Evolutionary conservation across 2,797 vertebrate species (phyloP).

Genomic region (Loriculus beryllinus): DNA sequence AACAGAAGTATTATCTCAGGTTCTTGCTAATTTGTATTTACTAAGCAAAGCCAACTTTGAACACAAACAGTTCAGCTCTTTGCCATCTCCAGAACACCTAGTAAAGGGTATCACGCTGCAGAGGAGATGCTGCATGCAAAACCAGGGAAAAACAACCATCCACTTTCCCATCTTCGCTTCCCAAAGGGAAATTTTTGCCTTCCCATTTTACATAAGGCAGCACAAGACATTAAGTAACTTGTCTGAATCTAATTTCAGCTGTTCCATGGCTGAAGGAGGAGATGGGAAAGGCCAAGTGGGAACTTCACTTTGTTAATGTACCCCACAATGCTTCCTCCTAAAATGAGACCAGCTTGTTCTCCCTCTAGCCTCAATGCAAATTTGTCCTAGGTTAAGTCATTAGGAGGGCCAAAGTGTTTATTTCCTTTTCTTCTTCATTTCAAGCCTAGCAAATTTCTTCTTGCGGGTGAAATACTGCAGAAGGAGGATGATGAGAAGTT

Average conservation of each 20-base stretch:
- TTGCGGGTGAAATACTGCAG: not conserved
- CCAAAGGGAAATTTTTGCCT: not conserved
- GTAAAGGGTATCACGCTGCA: not conserved
- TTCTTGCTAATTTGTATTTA: not conserved
- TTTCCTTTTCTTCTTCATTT: not conserved
- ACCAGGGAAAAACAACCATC: not conserved
- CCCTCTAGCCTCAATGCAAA: not conserved
- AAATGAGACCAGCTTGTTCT: accelerated
- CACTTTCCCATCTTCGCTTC: not conserved
- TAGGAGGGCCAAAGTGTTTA: not conserved
- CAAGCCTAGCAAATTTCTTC: not conserved
- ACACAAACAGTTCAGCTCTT: not conserved
- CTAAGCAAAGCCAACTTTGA: not conserved
- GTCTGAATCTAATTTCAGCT: not conserved
- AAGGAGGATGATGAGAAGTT: not conserved
- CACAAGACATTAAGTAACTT: not conserved
- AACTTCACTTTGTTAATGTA: not conserved
- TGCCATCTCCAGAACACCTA: not conserved
- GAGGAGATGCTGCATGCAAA: accelerated
- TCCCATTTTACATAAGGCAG: not conserved
- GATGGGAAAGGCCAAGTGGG: not conserved
- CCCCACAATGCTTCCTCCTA: not conserved
- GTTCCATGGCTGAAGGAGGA: not conserved
- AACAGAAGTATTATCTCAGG: not conserved
- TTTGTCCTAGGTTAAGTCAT: not conserved